Evolutionary conservation across 2,888 invertebrate genomes (phyloP), one percentile per base, ranked within the genome.

Genomic region (Agapetus fuscipes): DNA sequence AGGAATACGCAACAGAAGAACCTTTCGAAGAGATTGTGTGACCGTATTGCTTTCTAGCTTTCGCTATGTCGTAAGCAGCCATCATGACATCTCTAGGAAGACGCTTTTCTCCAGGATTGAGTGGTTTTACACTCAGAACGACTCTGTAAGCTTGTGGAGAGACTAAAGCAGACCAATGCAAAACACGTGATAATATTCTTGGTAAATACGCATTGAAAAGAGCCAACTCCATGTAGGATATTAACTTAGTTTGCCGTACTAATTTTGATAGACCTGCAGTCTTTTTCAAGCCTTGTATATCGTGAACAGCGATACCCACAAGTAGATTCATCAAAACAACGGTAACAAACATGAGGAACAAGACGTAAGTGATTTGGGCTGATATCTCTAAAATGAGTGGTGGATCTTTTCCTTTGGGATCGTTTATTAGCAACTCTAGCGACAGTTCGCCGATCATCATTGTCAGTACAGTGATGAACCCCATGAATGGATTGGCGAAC

Each of bases 371-470:
- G 34, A 87, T 76, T 61, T 87, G 85, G 1, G 86, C 85, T 46
- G 84, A 86, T 41, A 86, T 79, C 58, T 84, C 83, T 25, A 87
- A 61, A 15, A 85, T 61, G 48, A 84, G 80, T 1, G 82, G 82
- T 1, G 81, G 81, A 63, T 81, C 81, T 52, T 81, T 80, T 3
- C 80, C 82, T 52, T 80, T 80, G n/a, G 78, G 76, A 54, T 83
- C 81, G 51, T 83, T 81, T 32, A 85, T 72, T 31, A 85, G 59
- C 38, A 85, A 67, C 55, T 84, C 83, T 45, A 88, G 69, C 56
- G 83, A 84, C 51, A 87, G 64, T 58, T 88, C 88, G 1, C 88
- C 88, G 5, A 86, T 87, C 87, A 88, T 88, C 87, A 88, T 88
- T 1, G 86, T 87, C 42, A 88, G 59, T 3, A 88, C 85, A 2